A percentile compares a stretch with the other conserved stretches of the same genome.
Conservation (phyloP, 2,888 invertebrate species). For the Fragum fragum region DNA sequence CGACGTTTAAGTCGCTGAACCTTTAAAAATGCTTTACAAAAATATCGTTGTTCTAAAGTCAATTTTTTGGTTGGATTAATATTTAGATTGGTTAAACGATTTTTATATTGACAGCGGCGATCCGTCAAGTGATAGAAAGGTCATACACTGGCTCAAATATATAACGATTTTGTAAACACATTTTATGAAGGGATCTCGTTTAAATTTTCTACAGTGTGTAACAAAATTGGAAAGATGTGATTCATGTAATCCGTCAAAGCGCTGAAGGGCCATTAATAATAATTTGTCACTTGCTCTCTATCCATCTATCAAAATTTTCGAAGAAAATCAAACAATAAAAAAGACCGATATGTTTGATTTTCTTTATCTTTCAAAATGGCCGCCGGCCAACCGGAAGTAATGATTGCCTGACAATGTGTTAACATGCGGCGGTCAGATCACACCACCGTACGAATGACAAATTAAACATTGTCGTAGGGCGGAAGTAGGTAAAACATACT, state of each 20-base stretch:
- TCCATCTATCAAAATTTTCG: neutral
- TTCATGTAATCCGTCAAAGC: neutral
- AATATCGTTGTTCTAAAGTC: too few species aligned
- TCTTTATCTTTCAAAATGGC: neutral
- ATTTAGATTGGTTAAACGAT: too few species aligned
- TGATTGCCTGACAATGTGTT: constrained; percentile 4
- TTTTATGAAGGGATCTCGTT: too few species aligned
- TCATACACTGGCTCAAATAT: too few species aligned
- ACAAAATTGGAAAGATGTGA: neutral
- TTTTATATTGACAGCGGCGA: too few species aligned
- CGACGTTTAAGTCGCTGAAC: too few species aligned
- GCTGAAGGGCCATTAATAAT: neutral
- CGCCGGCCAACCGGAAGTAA: constrained; percentile 18
- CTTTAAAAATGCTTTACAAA: too few species aligned
- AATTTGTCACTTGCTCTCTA: constrained; percentile 3
- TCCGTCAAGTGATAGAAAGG: too few species aligned
- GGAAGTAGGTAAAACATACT: neutral
- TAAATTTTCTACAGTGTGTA: neutral
- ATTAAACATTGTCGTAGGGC: neutral
- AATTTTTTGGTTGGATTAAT: too few species aligned
- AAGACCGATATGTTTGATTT: neutral
- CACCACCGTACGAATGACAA: neutral
- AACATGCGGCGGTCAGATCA: constrained; percentile 8
- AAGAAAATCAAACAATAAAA: neutral
- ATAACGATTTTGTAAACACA: too few species aligned